Evolutionary conservation across 2,797 vertebrate species (phyloP).

Genomic region (Triplophysa yarkandensis): DNA sequence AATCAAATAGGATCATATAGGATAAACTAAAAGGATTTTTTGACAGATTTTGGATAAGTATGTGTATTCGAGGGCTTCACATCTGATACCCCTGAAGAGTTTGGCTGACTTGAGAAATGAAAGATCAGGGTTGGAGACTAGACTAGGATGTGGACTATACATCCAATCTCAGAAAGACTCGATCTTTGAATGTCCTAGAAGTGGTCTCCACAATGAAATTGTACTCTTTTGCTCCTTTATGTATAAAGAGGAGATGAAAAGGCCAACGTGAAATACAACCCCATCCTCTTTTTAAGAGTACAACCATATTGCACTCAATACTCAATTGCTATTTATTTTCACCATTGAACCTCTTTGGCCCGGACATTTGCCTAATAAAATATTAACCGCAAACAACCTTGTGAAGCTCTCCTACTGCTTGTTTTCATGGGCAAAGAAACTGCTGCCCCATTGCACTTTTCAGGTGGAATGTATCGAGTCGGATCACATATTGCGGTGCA

Average conservation of each 20-base stretch:
- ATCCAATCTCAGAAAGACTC: conserved; percentile 6
- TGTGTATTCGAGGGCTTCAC: conserved; percentile 17
- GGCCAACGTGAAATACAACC: conserved; percentile 21
- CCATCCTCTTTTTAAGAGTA: conserved; percentile 41
- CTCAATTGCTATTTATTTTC: conserved; percentile 80
- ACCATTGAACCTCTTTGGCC: conserved; percentile 71
- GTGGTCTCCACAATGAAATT: conserved; percentile 20
- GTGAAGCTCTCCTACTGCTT: conserved; percentile 71
- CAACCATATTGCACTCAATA: conserved; percentile 80
- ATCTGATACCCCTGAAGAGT: neutral
- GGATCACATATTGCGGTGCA: conserved; percentile 47
- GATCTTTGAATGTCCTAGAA: neutral
- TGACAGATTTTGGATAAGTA: conserved; percentile 3
- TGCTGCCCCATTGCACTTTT: conserved; percentile 64
- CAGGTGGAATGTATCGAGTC: conserved; percentile 54
- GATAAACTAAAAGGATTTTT: too few species aligned
- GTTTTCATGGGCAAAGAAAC: conserved; percentile 72
- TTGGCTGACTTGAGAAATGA: conserved; percentile 8
- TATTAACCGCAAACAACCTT: conserved; percentile 80
- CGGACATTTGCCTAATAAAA: conserved; percentile 81
- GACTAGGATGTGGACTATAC: neutral
- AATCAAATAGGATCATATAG: too few species aligned
- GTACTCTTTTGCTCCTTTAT: conserved; percentile 16
- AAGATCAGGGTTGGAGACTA: conserved; percentile 3
- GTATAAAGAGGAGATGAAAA: conserved; percentile 30